Evolutionary conservation across 1,140 invertebrate genomes (phyloP), one percentile per base, ranked within the genome.

Genomic region (Rhopalosiphum maidis): DNA sequence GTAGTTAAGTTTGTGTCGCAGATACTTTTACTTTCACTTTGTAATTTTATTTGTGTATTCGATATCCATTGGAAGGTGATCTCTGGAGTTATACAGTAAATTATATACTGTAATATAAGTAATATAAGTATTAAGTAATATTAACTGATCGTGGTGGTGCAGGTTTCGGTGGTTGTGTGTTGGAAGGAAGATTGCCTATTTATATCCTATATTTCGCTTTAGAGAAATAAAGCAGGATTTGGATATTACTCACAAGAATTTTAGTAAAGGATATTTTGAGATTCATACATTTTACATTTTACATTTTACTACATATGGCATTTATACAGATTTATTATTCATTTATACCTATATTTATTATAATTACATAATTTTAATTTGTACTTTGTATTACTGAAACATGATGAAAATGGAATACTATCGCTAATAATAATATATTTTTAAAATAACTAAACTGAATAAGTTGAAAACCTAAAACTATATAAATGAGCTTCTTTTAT

Each of bases 11-110:
- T 77, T 77, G 5, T 77, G 30, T 77, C 4, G n/a, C n/a, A 77
- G 15, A 77, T 54, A 55, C 51, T 90, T 60, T 60, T 90, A 90
- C 88, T 90, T 90, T 90, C 88, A 60, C 87, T 35, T 41, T 30
- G 30, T 89, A 90, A 22, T 30, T 41, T 90, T 90, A 1, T 15
- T 30, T 37, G n/a, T 30, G 22, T 55, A 41, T 37, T 43, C 23
- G 2, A 18, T 55, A 8, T 89, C 48, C 22, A 37, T 54, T 35
- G 35, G 37, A 90, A 23, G 30, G 30, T 77, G 30, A 77, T 77
- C 3, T 23, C 60, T n/a, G 15, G 30, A 77, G n/a, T 18, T 77
- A 68, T 0, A n/a, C 25, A n/a, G 4, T 68, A 15, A 15, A 68
- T 41, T 41, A 41, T 41, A 41, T 41, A 41, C 41, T 41, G 30